Base-by-base conservation (phyloP, 2,113 vertebrate species). In the Sceloporus undulatus region DNA sequence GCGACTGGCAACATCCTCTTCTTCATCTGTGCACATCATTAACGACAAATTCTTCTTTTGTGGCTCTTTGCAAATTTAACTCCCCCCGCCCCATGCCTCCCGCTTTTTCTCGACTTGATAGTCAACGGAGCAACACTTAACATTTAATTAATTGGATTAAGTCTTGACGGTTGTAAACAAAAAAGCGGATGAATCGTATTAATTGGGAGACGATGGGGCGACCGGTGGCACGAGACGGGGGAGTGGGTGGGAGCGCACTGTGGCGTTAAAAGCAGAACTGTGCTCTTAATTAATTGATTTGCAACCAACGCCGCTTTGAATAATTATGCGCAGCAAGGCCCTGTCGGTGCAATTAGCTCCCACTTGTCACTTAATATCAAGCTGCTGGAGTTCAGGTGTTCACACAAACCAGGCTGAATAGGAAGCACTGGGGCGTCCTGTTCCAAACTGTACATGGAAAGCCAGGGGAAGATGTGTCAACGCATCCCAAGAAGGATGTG, bases 241-340 rank as follows among this genome's bases (percentile, higher is more conserved):
- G 82, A 54, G 25, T 88, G 34, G 76, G 76, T 70, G 76, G 76
- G 40, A 79, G 42, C 4, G 21, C 70, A 23, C 34, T 3, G 2
- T 56, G 59, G 84, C 25, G 16, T 54, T 68, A 52, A 76, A 79
- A 82, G 70, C 25, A 23, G 85, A 68, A 82, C 62, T 38, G 42
- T 34, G 25, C 56, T 38, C 34, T 25, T 86, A 90, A 89, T 89
- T 80, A 85, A 89, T 85, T 85, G 66, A 85, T 75, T 85, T 68
- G 66, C 80, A 68, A 75, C 76, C 21, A 86, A 38, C 27, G 62
- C 84, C 83, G 75, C 52, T 85, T 52, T 81, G 79, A 21, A 80
- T 80, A 79, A 82, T 81, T 74, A 81, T 8, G 29, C 42, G 23
- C 59, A 21, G 66, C 62, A 19, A 21, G 34, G 66, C 23, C 38